Base-by-base conservation (phyloP, 2,113 vertebrate genomes). In the Parotia lawesii region DNA sequence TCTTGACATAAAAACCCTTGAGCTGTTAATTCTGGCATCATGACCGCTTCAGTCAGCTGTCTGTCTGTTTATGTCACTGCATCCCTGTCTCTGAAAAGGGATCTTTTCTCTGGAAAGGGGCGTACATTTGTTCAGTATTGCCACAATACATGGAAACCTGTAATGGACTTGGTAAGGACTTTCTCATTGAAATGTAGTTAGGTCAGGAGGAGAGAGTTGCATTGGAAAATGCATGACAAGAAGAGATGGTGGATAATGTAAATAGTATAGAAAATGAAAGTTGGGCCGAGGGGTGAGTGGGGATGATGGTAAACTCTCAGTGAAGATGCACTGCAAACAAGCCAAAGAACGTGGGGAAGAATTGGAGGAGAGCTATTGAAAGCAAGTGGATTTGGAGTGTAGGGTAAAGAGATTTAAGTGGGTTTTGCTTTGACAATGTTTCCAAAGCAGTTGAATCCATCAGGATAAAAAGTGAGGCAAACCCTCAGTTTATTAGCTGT, bases 211-310 rank as follows among this genome's bases (percentile, higher is more conserved):
- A 73, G 56, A 54, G 47, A 61, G 45, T 71, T 56, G 42, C 60
- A 40, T 84, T 50, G 87, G 82, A 80, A 90, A 87, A 86, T 44
- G 57, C 15, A 5, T 11, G 31, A 25, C 75, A 82, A 72, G 81
- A 40, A 84, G 87, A 85, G 64, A 80, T 64, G 69, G 60, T 81
- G 65, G 85, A 85, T 67, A 75, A 50, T 81, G 75, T 33, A 62
- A 86, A 54, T 69, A 72, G 85, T 85, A 84, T 11, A 92, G 89
- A 93, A 95, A 95, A 91, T 19, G 38, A 37, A 93, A 76, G 87
- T 81, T 72, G 65, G 60, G 60, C 66, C 64, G 83, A 76, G 85
- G 42, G 31, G 15, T 64, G 77, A 87, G 48, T 42, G 65, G 25
- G 37, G 18, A 9, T 8, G 38, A 25, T 56, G 22, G 25, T 48